Evolutionary conservation across 2,797 vertebrate species (phyloP).

Genomic region (Mus spretus): DNA sequence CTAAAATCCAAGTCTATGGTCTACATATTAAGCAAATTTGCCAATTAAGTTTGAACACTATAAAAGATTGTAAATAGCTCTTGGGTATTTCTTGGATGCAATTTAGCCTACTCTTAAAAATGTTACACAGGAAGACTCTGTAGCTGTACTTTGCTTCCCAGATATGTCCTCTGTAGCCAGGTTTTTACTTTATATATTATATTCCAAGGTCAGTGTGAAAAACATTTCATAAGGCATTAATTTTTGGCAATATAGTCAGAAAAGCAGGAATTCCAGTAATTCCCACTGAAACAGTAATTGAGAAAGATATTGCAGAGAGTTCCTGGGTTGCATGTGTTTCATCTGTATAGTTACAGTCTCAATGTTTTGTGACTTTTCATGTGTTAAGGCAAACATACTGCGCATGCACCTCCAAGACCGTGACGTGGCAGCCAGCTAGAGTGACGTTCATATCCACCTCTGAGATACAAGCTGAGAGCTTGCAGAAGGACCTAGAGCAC

Average conservation of each 20-base stretch:
- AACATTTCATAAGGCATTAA: slow-evolving; percentile 16
- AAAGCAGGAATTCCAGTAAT: slow-evolving; percentile 38
- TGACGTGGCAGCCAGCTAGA: background rate
- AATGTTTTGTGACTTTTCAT: background rate
- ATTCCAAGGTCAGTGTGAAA: slow-evolving; percentile 55
- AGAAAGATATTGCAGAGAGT: slow-evolving; percentile 24
- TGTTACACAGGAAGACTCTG: slow-evolving; percentile 22
- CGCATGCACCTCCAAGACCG: background rate
- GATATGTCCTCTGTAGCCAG: background rate
- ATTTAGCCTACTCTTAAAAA: slow-evolving; percentile 29
- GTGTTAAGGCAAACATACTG: background rate
- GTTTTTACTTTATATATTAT: background rate
- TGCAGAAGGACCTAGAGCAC: background rate
- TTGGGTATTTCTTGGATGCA: slow-evolving; percentile 20
- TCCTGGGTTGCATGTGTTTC: background rate
- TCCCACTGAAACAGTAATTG: background rate
- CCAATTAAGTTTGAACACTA: slow-evolving; percentile 4
- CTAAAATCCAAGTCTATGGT: background rate
- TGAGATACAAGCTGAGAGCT: background rate
- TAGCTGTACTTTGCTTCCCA: background rate
- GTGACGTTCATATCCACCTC: background rate
- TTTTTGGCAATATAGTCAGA: slow-evolving; percentile 27
- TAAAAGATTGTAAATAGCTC: background rate
- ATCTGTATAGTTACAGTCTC: background rate
- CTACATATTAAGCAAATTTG: background rate